Evolutionary conservation across 2,797 vertebrate species (phyloP), one percentile per base, ranked within the genome.

Genomic region (Microctenopoma lineatum): DNA sequence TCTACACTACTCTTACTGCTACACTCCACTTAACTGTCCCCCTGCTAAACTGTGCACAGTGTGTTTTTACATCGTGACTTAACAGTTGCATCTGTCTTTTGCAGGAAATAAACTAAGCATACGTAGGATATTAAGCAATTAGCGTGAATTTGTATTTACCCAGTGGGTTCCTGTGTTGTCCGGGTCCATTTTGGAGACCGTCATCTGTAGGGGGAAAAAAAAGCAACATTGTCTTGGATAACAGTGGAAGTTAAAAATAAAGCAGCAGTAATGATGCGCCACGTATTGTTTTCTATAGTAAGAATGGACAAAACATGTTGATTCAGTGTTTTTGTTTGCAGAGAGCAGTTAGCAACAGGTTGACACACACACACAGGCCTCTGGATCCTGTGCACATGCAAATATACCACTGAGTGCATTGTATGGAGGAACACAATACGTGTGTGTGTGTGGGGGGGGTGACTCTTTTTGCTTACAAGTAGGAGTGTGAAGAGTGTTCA

Each of bases 151-250:
- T 1, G 2, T 11, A 47, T 72, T 76, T 91, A 95, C 94, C 94
- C 94, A 93, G 93, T 73, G 87, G 87, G 84, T 92, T 94, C 79
- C 91, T 93, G 91, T 92, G 90, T 73, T 86, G 93, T 86, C 92
- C 92, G 41, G 92, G 92, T 86, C 94, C 94, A 92, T 91, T 92
- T 86, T 92, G 92, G 81, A 94, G 87, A 92, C 92, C 90, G 70
- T 93, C 92, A 93, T 95, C 94, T 95, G 86, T 70, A 60, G 51
- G 29, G 12, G 6, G 39, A 57, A 70, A 75, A 61, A 68, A 85
- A 47, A 34, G 0, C 9, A 67, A 63, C 42, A 27, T 7, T 3
- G 25, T 59, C 59, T n/a, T 32, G 32, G 47, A 70, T 80, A 25
- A 67, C 27, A 64, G 38, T 15, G 59, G 48, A 18, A 13, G 25